These are phyloP conservation scores for Cydia amplana DNA, from an alignment of 1,140 invertebrate genomes.

Conservation along the genomic window DNA sequence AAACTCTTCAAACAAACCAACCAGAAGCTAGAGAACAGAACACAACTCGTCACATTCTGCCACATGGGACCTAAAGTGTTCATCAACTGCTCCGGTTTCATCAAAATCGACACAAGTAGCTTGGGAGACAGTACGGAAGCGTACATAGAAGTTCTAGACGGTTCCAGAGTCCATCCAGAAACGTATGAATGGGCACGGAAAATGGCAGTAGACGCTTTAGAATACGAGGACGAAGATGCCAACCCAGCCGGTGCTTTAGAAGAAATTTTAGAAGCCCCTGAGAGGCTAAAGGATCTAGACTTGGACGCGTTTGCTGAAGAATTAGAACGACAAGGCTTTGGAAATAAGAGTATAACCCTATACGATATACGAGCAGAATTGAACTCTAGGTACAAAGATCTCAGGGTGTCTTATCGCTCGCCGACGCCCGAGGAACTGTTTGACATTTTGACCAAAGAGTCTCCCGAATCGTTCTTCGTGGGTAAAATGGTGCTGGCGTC, in stretches of 20 bases:
- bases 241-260: conserved; percentile 98
- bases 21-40: conserved; percentile 95
- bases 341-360: conserved; percentile 97
- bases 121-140: conserved; percentile 96
- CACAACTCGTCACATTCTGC: conserved; percentile 96
- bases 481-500: conserved; percentile 92
- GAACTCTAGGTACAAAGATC: conserved; percentile 97
- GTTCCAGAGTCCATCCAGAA: conserved; percentile 98
- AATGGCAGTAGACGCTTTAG: conserved; percentile 99
- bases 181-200: conserved; percentile 99
- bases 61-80: conserved; percentile 99
- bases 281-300: conserved; percentile 97
- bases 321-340: conserved; percentile 96
- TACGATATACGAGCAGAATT: conserved; percentile 98
- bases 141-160: conserved; percentile 98
- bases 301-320: conserved; percentile 99
- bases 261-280: conserved; percentile 97
- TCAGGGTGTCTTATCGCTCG: conserved; percentile 89
- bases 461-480: conserved; percentile 95
- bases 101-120: conserved; percentile 98
- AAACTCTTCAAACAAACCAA: conserved; percentile 96
- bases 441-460: conserved; percentile 97
- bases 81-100: conserved; percentile 99
- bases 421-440: conserved; percentile 94
- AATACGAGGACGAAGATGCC: conserved; percentile 97